Evolutionary conservation across 1,140 invertebrate genomes (phyloP).

Genomic region (Fopius arisanus): DNA sequence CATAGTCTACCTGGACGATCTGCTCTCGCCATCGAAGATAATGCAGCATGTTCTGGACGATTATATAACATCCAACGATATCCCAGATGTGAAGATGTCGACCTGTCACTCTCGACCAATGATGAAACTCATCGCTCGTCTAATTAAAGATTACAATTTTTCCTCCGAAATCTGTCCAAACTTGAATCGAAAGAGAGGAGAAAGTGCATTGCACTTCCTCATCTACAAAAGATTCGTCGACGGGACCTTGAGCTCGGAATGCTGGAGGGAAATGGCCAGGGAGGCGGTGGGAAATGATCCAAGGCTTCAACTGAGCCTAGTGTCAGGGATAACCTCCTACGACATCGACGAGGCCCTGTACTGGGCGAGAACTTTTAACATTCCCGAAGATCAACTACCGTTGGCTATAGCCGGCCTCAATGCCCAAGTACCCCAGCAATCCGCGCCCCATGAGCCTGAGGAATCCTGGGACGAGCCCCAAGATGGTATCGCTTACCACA

Average conservation of each 20-base stretch:
- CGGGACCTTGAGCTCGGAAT: conserved; percentile 66
- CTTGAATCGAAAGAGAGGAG: conserved; percentile 70
- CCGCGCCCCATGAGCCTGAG: conserved; percentile 32
- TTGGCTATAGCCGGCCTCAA: conserved; percentile 56
- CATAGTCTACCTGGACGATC: conserved; percentile 70
- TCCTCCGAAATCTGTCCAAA: conserved; percentile 70
- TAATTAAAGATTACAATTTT: conserved; percentile 71
- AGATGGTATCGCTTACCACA: conserved; percentile 56
- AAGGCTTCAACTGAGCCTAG: conserved; percentile 67
- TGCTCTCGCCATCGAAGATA: conserved; percentile 61
- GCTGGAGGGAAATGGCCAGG: conserved; percentile 74
- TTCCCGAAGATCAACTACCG: conserved; percentile 68
- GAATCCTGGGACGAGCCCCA: conserved; percentile 39
- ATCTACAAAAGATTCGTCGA: conserved; percentile 72
- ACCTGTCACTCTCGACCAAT: conserved; percentile 69
- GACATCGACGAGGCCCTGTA: conserved; percentile 68
- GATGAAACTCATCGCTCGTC: conserved; percentile 69
- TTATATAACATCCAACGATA: conserved; percentile 60
- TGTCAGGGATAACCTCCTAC: conserved; percentile 64
- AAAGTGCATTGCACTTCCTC: conserved; percentile 73
- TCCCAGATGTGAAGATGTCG: conserved; percentile 69
- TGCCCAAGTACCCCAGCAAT: conserved; percentile 17
- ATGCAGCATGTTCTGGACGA: conserved; percentile 55
- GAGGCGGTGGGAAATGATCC: conserved; percentile 69
- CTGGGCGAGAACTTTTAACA: conserved; percentile 70